A percentile compares a stretch with the other conserved stretches of the same genome.
Conservation (phyloP, 2,113 vertebrate genomes). For the Mesocricetus auratus region DNA sequence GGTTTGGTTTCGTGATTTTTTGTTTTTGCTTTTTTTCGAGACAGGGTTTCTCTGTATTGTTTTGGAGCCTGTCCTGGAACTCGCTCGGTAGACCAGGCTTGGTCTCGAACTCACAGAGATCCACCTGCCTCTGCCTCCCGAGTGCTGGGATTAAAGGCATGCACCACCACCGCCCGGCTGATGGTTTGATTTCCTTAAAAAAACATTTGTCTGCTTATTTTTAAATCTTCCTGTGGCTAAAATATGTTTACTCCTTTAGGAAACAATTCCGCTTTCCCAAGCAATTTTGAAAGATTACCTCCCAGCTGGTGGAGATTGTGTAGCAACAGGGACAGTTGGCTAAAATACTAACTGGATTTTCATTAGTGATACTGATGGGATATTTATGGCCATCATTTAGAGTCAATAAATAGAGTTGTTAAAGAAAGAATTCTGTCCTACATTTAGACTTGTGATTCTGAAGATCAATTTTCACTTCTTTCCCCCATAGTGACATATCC, state of each 20-base stretch:
- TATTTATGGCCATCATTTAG: not conserved
- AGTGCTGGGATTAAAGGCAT: too few relatives aligned
- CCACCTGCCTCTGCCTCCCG: too few relatives aligned
- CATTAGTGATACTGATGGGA: not conserved
- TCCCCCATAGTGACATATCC: not conserved
- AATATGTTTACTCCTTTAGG: constrained; percentile 50
- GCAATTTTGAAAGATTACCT: constrained; percentile 33
- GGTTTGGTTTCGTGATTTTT: not conserved
- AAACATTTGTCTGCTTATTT: constrained; percentile 26
- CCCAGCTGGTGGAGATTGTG: not conserved
- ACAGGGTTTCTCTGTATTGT: too few relatives aligned
- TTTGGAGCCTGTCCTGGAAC: too few relatives aligned
- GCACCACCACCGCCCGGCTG: too few relatives aligned
- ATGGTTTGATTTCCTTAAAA: constrained; percentile 6
- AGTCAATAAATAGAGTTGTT: not conserved
- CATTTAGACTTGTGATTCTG: not conserved
- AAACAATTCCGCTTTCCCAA: constrained; percentile 44
- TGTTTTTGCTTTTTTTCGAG: too few relatives aligned
- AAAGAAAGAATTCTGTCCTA: not conserved
- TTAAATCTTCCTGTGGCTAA: constrained; percentile 35
- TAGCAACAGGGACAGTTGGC: not conserved
- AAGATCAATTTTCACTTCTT: not conserved
- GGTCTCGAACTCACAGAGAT: too few relatives aligned
- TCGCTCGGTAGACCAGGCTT: too few relatives aligned
- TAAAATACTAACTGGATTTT: constrained; percentile 10